A percentile compares a stretch with the other conserved stretches of the same genome.
These are phyloP conservation scores for Rotaria macrura DNA, from an alignment of 2,888 invertebrate genomes.

Conservation along the genomic window DNA sequence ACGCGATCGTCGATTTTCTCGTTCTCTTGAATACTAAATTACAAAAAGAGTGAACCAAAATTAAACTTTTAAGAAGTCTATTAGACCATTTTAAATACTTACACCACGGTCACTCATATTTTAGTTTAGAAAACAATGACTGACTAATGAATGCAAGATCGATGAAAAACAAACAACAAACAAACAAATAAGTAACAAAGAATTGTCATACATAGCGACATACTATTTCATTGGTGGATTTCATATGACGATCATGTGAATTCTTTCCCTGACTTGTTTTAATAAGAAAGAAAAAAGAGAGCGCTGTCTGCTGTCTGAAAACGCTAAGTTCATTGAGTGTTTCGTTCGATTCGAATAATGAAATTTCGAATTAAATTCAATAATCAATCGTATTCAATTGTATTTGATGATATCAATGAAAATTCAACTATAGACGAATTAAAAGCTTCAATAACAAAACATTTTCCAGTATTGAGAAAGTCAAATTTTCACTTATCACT, in stretches of 20 bases:
- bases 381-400: neutral
- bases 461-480: neutral
- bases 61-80: neutral
- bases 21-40: neutral
- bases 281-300: neutral
- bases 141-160: neutral
- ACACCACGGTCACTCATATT: neutral
- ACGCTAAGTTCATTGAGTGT: neutral
- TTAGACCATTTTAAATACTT: neutral
- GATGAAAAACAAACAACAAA: neutral
- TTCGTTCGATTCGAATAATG: neutral
- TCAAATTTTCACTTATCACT: neutral
- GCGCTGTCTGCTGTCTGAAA: neutral
- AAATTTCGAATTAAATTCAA: constrained; percentile 5
- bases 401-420: neutral
- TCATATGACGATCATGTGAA: neutral
- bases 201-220: neutral
- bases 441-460: neutral
- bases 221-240: neutral
- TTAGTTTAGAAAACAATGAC: neutral
- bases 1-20: neutral
- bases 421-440: neutral
- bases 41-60: neutral
- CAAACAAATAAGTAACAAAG: neutral
- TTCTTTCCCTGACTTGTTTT: neutral